phyloP scores from a whole-genome alignment of 2,888 invertebrate species.

The Amaurobius ferox region DNA sequence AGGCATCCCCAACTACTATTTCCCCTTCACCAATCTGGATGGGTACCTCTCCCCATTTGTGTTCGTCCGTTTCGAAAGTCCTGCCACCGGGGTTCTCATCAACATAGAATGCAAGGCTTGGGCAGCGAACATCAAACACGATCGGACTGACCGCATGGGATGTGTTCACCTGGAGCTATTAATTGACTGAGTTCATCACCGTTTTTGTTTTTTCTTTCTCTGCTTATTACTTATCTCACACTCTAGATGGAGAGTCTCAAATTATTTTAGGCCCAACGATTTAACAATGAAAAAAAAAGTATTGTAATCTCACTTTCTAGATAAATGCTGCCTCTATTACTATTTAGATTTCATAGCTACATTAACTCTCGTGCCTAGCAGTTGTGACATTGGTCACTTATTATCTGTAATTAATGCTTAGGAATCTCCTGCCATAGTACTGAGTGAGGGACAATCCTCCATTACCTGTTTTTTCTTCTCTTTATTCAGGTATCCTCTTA shows the following conservation, averaged over 20 bases:
- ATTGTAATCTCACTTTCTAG: constrained; percentile 27
- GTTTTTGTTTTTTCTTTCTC: constrained; percentile 17
- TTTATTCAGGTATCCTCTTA: constrained; percentile 16
- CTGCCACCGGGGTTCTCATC: constrained; percentile 77
- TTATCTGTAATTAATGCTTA: constrained; percentile 56
- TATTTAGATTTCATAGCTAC: constrained; percentile 66
- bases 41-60: constrained; percentile 79
- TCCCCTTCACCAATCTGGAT: constrained; percentile 78
- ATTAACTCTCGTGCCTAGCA: constrained; percentile 70
- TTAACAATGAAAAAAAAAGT: neutral
- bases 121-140: constrained; percentile 78
- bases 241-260: constrained; percentile 35
- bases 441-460: constrained; percentile 62
- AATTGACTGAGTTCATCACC: constrained; percentile 76
- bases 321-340: constrained; percentile 34
- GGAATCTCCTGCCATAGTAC: constrained; percentile 67
- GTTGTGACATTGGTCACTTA: constrained; percentile 37
- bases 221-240: constrained; percentile 56
- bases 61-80: constrained; percentile 77
- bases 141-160: constrained; percentile 77
- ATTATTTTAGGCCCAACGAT: constrained; percentile 30
- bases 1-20: constrained; percentile 76
- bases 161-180: constrained; percentile 78
- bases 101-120: constrained; percentile 79
- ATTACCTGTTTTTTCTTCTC: constrained; percentile 28